A percentile compares a stretch with the other conserved stretches of the same genome.
phyloP scores from a whole-genome alignment of 2,888 invertebrate genomes.

The Gnatocerus cornutus region DNA sequence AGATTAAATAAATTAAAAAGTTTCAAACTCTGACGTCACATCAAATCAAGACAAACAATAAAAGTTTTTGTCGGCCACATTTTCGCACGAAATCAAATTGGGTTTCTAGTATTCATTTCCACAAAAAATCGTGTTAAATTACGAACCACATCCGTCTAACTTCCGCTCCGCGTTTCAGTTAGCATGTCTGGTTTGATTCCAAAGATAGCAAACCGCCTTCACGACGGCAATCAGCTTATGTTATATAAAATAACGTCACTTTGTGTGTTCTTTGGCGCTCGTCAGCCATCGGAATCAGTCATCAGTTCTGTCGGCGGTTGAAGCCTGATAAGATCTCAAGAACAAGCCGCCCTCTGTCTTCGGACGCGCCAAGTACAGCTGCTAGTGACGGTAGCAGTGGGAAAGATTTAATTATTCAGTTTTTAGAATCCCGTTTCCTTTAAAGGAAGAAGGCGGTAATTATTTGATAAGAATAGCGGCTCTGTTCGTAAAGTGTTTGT shows the following conservation, averaged over 20 bases:
- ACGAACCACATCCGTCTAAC: too few relatives aligned
- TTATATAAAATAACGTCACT: constrained; percentile 36
- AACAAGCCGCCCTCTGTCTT: constrained; percentile 55
- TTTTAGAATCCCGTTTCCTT: constrained; percentile 52
- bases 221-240: constrained; percentile 16
- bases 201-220: background rate
- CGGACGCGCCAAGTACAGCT: constrained; percentile 50
- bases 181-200: background rate
- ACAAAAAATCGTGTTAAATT: too few relatives aligned
- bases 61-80: too few relatives aligned
- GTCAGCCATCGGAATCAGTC: constrained; percentile 49
- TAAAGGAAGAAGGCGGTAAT: constrained; percentile 52
- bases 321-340: constrained; percentile 53
- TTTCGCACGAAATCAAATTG: too few relatives aligned
- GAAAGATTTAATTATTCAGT: constrained; percentile 56
- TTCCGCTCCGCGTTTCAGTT: too few relatives aligned
- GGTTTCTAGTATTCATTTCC: too few relatives aligned
- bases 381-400: constrained; percentile 54
- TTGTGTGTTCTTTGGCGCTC: constrained; percentile 29
- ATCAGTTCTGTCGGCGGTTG: constrained; percentile 52
- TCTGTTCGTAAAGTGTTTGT: constrained; percentile 59
- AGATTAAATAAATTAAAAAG: too few relatives aligned
- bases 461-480: constrained; percentile 61
- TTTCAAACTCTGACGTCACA: too few relatives aligned
- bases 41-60: too few relatives aligned